phyloP scores from a whole-genome alignment of 2,888 invertebrate genomes.

The Plusia festucae region DNA sequence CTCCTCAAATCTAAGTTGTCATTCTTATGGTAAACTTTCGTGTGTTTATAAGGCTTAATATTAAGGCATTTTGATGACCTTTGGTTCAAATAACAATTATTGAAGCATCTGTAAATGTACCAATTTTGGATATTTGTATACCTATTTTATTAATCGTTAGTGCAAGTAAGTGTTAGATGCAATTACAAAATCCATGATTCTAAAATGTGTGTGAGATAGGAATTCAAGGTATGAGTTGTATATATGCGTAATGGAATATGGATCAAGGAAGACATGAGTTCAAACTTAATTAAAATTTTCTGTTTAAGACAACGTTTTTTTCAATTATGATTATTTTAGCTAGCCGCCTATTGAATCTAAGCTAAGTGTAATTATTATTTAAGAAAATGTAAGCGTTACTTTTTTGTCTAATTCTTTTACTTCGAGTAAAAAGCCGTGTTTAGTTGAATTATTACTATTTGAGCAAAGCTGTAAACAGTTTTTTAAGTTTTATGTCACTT shows the following conservation, averaged over 20 bases:
- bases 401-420: background rate
- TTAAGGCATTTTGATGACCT: slow-evolving; percentile 25
- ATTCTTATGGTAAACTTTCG: background rate
- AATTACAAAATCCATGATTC: background rate
- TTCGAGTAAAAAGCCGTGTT: background rate
- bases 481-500: background rate
- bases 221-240: background rate
- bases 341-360: background rate
- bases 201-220: background rate
- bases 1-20: background rate
- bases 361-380: background rate
- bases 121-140: no score
- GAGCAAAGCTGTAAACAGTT: slow-evolving; percentile 25
- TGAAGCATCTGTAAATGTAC: no score
- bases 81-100: background rate
- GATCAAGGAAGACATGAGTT: background rate
- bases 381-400: background rate
- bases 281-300: background rate
- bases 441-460: slow-evolving; percentile 19
- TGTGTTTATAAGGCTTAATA: slow-evolving; percentile 42
- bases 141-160: no score
- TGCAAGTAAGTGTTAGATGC: no score
- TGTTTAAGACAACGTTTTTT: no score
- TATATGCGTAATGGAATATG: background rate
- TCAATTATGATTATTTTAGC: background rate